A percentile compares a stretch with the other conserved stretches of the same genome.
Conservation (phyloP, 2,113 vertebrate species). For the Columbina picui region DNA sequence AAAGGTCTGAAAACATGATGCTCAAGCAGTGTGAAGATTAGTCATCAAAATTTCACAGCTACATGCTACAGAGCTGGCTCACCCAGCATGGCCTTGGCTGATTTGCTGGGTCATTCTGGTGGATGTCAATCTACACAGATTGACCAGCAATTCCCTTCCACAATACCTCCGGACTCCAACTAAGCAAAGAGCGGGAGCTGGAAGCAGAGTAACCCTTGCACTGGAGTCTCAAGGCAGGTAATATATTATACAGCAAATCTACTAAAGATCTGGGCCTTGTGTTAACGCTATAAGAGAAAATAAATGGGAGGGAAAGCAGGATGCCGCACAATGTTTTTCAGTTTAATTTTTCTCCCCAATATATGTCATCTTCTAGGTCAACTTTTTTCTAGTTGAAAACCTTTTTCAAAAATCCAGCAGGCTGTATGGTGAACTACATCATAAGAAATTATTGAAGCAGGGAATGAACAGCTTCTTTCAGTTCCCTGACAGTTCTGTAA, state of each 20-base stretch:
- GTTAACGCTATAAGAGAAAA: background rate
- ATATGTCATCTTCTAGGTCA: background rate
- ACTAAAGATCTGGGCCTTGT: background rate
- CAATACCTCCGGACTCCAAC: background rate
- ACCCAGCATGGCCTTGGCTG: background rate
- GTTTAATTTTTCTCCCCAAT: background rate
- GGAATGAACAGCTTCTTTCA: constrained; percentile 5
- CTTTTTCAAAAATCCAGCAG: background rate
- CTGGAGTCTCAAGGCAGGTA: background rate
- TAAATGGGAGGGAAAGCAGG: background rate
- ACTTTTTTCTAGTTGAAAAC: background rate
- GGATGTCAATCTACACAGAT: background rate
- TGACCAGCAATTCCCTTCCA: background rate
- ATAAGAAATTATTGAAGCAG: background rate
- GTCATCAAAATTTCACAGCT: background rate
- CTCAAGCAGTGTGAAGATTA: background rate
- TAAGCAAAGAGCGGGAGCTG: background rate
- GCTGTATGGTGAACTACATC: background rate
- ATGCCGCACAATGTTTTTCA: background rate
- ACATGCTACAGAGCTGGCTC: background rate
- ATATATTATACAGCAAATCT: background rate
- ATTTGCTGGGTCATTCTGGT: background rate
- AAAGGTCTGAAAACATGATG: background rate
- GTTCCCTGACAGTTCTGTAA: background rate
- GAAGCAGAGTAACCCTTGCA: background rate